Evolutionary conservation across 2,113 vertebrate genomes (phyloP), one percentile per base, ranked within the genome.

Genomic region (Chaetodon trifascialis): DNA sequence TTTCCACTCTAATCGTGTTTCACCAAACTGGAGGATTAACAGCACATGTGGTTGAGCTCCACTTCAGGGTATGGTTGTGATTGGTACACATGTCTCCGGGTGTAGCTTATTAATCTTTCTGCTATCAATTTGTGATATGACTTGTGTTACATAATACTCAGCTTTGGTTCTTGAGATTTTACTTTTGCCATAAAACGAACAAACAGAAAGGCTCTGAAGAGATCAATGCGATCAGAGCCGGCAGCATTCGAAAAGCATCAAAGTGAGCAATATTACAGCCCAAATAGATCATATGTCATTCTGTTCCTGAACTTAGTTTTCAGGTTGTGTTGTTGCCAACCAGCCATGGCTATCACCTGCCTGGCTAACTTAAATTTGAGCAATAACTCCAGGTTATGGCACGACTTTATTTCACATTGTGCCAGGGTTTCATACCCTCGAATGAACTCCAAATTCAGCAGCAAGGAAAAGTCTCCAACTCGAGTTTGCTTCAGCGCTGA

Each of bases 1-100:
- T 90, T 90, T 84, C 85, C 77, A 73, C 59, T 78, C 17, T 79
- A 80, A 91, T 88, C 69, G 49, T 84, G 79, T 87, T 79, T 70
- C 86, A 80, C 38, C 75, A 82, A 81, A 67, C 47, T 73, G 68
- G 68, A 46, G 79, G 80, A 91, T 83, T 75, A 86, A 73, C 85
- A 79, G 85, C 84, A 87, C 67, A 84, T 85, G 66, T 71, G 82
- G 58, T 52, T 68, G 60, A 55, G 62, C 52, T 73, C 51, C 63
- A 66, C 55, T 80, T 80, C 30, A 14, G 40, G 66, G 34, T n/a
- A 68, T 36, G 36, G 30, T 58, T 59, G 66, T 69, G 21, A 71
- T 42, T 55, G 72, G 40, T 62, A 56, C 16, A 0, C 5, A 64
- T 79, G 73, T 75, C 34, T 79, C 14, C 23, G 40, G 63, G 23